phyloP scores from a whole-genome alignment of 2,797 vertebrate species.

The Brotula barbata region DNA sequence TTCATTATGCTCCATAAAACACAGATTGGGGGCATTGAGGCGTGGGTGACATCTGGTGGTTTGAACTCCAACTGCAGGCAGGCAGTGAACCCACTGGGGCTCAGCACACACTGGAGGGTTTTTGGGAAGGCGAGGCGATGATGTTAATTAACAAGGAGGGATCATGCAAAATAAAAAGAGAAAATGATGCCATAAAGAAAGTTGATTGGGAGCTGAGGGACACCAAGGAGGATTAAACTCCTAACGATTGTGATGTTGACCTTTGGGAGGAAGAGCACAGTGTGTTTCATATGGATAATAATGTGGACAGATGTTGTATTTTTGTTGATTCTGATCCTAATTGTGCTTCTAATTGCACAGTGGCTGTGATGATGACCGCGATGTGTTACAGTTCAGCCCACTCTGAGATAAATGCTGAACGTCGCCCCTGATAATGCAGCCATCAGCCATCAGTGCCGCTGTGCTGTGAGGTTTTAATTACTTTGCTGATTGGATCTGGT shows the following conservation, averaged over 20 bases:
- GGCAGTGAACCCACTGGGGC: conserved; percentile 19
- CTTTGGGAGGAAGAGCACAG: background rate
- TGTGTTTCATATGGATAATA: conserved; percentile 5
- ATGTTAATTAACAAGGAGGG: conserved; percentile 44
- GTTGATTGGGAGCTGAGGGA: no score
- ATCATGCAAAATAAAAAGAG: conserved; percentile 19
- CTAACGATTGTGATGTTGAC: conserved; percentile 12
- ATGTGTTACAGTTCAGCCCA: conserved; percentile 20
- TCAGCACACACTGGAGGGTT: conserved; percentile 8
- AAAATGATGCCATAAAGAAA: conserved; percentile 22
- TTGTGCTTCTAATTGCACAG: conserved; percentile 19
- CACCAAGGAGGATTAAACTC: conserved; percentile 24
- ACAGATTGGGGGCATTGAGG: conserved; percentile 42
- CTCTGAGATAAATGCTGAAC: conserved; percentile 54
- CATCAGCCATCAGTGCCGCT: conserved; percentile 64
- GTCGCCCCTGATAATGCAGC: conserved; percentile 54
- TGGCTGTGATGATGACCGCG: conserved; percentile 18
- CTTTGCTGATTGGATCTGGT: conserved; percentile 67
- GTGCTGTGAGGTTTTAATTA: conserved; percentile 71
- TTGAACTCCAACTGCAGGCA: conserved; percentile 45
- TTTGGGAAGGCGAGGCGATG: conserved; percentile 3
- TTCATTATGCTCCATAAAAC: conserved; percentile 52
- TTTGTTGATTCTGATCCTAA: conserved; percentile 7
- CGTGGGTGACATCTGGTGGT: conserved; percentile 72
- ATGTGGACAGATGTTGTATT: background rate